A percentile compares a stretch with the other conserved stretches of the same genome.
Conservation (phyloP, 2,888 invertebrate species). For the Troides helena region DNA sequence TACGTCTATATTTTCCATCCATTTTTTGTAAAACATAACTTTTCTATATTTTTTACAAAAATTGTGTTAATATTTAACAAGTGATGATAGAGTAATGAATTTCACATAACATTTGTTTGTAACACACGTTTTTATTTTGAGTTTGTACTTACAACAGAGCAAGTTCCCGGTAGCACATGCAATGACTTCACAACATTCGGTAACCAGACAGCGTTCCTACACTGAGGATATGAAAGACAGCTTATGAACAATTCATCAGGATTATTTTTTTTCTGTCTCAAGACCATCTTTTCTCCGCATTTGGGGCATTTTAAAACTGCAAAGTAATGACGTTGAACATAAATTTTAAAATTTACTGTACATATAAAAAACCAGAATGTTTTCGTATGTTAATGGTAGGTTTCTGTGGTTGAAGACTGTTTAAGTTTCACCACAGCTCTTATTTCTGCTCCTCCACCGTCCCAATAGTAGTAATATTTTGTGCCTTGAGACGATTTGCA, state of each 20-base stretch:
- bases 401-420: too few species aligned
- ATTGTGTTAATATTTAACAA: too few species aligned
- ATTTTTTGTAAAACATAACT: too few species aligned
- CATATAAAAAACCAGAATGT: too few species aligned
- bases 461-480: too few species aligned
- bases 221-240: slow-evolving; percentile 89
- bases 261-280: slow-evolving; percentile 85
- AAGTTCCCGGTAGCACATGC: slow-evolving; percentile 83
- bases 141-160: slow-evolving; percentile 64
- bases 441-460: too few species aligned
- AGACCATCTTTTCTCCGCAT: slow-evolving; percentile 85
- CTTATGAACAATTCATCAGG: slow-evolving; percentile 83
- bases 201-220: slow-evolving; percentile 91
- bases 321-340: slow-evolving; percentile 27
- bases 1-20: too few species aligned
- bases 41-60: too few species aligned
- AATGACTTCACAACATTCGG: slow-evolving; percentile 85
- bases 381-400: too few species aligned
- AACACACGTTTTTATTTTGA: not conserved
- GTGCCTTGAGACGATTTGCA: too few species aligned
- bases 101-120: not conserved
- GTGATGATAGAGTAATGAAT: not conserved
- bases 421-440: too few species aligned
- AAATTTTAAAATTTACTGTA: too few species aligned
- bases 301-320: slow-evolving; percentile 86